phyloP scores from a whole-genome alignment of 2,888 invertebrate species.

The Aphidoletes aphidimyza region DNA sequence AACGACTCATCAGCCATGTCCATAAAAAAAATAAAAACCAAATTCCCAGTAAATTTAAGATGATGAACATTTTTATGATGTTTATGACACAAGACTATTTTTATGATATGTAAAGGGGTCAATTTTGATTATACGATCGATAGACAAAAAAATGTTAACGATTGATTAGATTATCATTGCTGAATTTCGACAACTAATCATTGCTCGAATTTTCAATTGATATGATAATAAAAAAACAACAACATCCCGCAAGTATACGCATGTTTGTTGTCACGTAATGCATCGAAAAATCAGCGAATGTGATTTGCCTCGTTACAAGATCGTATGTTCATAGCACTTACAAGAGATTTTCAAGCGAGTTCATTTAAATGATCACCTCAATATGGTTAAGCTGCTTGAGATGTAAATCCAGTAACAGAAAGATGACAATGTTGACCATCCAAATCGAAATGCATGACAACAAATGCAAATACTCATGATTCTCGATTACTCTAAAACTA shows the following conservation, averaged over 20 bases:
- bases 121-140: neutral
- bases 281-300: neutral
- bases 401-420: no score
- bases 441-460: no score
- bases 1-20: neutral
- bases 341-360: no score
- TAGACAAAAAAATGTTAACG: neutral
- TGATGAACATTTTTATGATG: neutral
- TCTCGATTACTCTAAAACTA: neutral
- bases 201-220: neutral
- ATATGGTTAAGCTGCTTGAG: no score
- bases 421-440: no score
- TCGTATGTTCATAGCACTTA: no score
- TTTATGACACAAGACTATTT: neutral
- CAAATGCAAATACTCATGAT: no score
- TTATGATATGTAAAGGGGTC: neutral
- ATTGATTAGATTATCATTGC: slow-evolving; percentile 25
- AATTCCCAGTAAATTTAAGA: neutral
- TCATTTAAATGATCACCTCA: no score
- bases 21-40: neutral
- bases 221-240: no score
- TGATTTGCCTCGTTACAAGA: no score
- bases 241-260: no score
- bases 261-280: neutral
- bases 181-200: neutral